A percentile compares a stretch with the other conserved stretches of the same genome.
Conservation (phyloP, 2,888 invertebrate genomes). For the Cylindroiulus punctatus region DNA sequence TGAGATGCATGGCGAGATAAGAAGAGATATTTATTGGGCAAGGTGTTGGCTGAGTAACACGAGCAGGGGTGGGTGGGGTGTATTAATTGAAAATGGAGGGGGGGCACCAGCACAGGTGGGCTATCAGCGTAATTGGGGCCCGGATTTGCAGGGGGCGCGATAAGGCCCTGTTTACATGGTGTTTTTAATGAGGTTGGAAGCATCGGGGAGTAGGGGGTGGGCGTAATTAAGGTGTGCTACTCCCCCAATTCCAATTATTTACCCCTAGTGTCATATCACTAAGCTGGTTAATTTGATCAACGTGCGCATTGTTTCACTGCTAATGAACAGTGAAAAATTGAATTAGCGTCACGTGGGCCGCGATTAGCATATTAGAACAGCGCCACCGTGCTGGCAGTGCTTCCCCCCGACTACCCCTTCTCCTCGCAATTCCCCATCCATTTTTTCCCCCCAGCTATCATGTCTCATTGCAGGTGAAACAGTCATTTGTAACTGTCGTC, state of each 20-base stretch:
- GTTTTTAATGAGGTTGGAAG: conserved; percentile 31
- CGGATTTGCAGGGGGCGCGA: conserved; percentile 14
- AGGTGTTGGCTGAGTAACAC: conserved; percentile 21
- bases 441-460: conserved; percentile 36
- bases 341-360: conserved; percentile 51
- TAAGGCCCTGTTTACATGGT: conserved; percentile 1
- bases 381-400: not conserved
- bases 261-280: conserved; percentile 47
- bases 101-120: conserved; percentile 3
- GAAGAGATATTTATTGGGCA: conserved; percentile 21
- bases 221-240: conserved; percentile 28
- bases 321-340: conserved; percentile 55
- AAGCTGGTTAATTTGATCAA: conserved; percentile 51
- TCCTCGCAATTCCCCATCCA: conserved; percentile 14
- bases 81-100: conserved; percentile 30
- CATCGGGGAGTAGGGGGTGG: not conserved
- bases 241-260: conserved; percentile 42
- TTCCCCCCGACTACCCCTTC: not conserved
- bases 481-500: conserved; percentile 37
- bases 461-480: conserved; percentile 34
- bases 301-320: conserved; percentile 50
- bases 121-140: not conserved
- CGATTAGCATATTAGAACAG: conserved; percentile 52
- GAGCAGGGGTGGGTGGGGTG: not conserved
- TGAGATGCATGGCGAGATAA: conserved; percentile 6